Evolutionary conservation across 2,797 vertebrate genomes (phyloP), one percentile per base, ranked within the genome.

Genomic region (Chromobotia macracanthus): DNA sequence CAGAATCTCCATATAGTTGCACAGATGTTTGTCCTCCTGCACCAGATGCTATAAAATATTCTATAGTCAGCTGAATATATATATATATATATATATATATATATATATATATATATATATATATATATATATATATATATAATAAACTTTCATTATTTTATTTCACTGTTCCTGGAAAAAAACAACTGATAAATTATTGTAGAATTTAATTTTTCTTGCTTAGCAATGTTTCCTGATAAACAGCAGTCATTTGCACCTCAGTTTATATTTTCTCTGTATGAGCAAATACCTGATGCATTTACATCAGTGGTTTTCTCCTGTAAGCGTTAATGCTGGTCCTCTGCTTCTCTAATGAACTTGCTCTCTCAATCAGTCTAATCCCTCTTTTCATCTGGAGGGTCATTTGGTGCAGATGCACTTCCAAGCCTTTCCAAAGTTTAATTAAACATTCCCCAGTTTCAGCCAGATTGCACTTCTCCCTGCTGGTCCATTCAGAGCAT

Each of bases 401-500:
- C 83, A 86, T 87, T 88, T 87, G 85, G 82, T 83, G 75, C 83
- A 81, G 80, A 87, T 83, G 85, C 84, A 88, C 82, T 85, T 86
- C 83, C 75, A 87, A 80, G 74, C 76, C 75, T 85, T 86, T 84
- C 76, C 82, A 86, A 85, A 88, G 83, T 88, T 87, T 86, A 88
- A 87, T 88, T 88, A 87, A 88, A 87, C 84, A 84, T 79, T 74
- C 85, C 86, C 85, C 80, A 84, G 77, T 81, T 84, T 79, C 80
- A 84, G 79, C 77, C 83, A 82, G 80, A 81, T 80, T 80, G 80
- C 75, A 79, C 69, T 79, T 63, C 78, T 77, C 77, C 64, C 79
- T 63, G 72, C 78, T 72, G 72, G 82, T 75, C 63, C 72, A 80
- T 84, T 81, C 72, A 82, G 75, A 50, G 70, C 67, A 84, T 85